Percentiles rank a stretch among this genome's conserved stretches.
Evolutionary conservation across 2,888 invertebrate genomes (phyloP).

Genomic region (Dasypolia templi): DNA sequence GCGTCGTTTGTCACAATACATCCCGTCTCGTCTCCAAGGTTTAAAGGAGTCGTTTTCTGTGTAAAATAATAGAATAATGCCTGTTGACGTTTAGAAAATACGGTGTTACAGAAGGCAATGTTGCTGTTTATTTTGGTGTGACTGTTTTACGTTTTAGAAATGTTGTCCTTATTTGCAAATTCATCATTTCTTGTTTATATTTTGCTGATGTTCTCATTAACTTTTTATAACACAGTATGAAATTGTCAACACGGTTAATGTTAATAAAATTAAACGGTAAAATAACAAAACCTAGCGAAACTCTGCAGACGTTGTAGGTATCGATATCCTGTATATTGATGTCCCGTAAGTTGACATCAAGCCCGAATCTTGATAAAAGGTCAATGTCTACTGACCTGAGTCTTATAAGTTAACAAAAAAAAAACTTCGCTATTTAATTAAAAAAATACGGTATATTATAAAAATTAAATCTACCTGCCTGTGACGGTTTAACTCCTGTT

Average conservation of each 20-base stretch:
- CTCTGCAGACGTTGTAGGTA: too few relatives aligned
- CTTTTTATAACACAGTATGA: slow-evolving; percentile 14
- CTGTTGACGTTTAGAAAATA: slow-evolving; percentile 44
- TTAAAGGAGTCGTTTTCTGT: slow-evolving; percentile 51
- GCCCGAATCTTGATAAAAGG: too few relatives aligned
- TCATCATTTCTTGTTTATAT: slow-evolving; percentile 31
- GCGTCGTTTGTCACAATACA: slow-evolving; percentile 54
- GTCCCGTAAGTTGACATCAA: too few relatives aligned
- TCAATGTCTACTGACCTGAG: too few relatives aligned
- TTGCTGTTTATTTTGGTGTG: slow-evolving; percentile 23
- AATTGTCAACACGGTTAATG: slow-evolving; percentile 27
- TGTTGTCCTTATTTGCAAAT: slow-evolving; percentile 18
- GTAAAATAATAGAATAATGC: slow-evolving; percentile 46
- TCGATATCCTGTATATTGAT: too few relatives aligned
- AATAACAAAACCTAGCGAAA: too few relatives aligned
- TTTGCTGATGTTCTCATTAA: slow-evolving; percentile 32
- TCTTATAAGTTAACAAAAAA: too few relatives aligned
- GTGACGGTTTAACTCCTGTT: too few relatives aligned
- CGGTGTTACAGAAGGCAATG: slow-evolving; percentile 25
- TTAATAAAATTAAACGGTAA: slow-evolving; percentile 40
- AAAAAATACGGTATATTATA: too few relatives aligned
- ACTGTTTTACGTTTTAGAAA: slow-evolving; percentile 28
- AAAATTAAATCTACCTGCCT: too few relatives aligned
- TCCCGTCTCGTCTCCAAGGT: slow-evolving; percentile 50
- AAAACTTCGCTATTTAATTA: too few relatives aligned